Conservation (phyloP, 1,140 invertebrate species). For the Sycophaga agraensis region DNA sequence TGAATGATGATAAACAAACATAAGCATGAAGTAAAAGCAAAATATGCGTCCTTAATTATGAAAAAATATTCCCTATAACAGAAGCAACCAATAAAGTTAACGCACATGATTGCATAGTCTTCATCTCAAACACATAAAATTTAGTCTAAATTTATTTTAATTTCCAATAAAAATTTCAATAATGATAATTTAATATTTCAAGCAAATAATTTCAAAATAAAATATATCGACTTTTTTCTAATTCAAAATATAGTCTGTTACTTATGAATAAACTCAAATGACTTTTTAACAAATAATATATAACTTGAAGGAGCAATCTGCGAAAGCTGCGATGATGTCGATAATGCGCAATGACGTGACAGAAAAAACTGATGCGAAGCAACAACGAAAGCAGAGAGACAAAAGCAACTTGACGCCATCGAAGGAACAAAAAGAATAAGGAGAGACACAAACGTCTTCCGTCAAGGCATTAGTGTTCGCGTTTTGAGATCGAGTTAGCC, state of each 20-base stretch:
- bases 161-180: conserved; percentile 5
- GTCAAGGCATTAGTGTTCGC: conserved; percentile 34
- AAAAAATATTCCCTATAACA: too few species aligned
- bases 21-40: not conserved
- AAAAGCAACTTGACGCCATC: conserved; percentile 13
- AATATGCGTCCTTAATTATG: conserved; percentile 8
- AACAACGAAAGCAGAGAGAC: conserved; percentile 1
- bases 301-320: too few species aligned
- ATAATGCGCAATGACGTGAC: too few species aligned
- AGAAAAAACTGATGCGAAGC: not conserved
- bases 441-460: conserved; percentile 16
- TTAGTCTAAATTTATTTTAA: not conserved
- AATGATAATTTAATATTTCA: conserved; percentile 3
- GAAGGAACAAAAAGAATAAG: conserved; percentile 4
- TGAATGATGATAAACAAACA: not conserved
- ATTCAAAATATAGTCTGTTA: not conserved
- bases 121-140: conserved; percentile 9
- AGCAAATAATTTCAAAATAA: conserved; percentile 1
- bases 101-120: conserved; percentile 4
- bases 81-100: conserved; percentile 8
- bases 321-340: too few species aligned
- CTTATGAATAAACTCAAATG: conserved; percentile 5
- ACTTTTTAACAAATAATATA: not conserved
- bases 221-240: not conserved
- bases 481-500: conserved; percentile 53